These are phyloP conservation scores for Volucella inflata DNA, from an alignment of 2,888 invertebrate genomes.

Conservation along the genomic window DNA sequence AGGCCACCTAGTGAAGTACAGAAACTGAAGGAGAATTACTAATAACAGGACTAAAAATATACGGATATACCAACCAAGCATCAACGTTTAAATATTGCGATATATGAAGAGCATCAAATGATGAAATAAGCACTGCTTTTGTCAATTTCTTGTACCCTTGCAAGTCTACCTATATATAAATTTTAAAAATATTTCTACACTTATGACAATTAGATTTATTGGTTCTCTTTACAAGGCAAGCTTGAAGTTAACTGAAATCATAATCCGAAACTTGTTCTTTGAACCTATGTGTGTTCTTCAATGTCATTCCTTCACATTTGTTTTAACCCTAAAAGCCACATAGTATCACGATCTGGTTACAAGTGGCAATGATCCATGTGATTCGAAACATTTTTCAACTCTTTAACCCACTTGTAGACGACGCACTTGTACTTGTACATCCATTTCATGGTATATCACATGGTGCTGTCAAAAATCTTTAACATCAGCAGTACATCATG, in stretches of 20 bases:
- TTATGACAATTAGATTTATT: too few species aligned
- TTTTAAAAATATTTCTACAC: too few species aligned
- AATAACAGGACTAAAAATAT: too few species aligned
- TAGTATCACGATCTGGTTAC: constrained; percentile 56
- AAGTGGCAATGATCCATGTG: constrained; percentile 58
- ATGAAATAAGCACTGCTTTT: too few species aligned
- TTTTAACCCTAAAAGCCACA: constrained; percentile 4
- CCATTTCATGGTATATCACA: constrained; percentile 52
- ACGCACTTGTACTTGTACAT: constrained; percentile 51
- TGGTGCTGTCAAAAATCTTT: constrained; percentile 59
- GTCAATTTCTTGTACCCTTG: too few species aligned
- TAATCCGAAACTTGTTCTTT: background rate
- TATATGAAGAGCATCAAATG: too few species aligned
- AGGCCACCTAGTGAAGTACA: too few species aligned
- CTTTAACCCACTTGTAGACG: constrained; percentile 61
- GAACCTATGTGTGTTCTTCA: background rate
- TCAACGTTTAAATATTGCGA: too few species aligned
- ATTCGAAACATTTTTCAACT: constrained; percentile 56
- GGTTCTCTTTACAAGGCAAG: too few species aligned
- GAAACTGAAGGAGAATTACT: too few species aligned
- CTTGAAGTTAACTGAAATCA: background rate
- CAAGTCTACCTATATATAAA: too few species aligned
- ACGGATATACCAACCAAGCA: too few species aligned
- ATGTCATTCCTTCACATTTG: background rate
- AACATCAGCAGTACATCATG: constrained; percentile 66